Evolutionary conservation across 2,888 invertebrate genomes (phyloP).

Genomic region (Hanleya hanleyi): DNA sequence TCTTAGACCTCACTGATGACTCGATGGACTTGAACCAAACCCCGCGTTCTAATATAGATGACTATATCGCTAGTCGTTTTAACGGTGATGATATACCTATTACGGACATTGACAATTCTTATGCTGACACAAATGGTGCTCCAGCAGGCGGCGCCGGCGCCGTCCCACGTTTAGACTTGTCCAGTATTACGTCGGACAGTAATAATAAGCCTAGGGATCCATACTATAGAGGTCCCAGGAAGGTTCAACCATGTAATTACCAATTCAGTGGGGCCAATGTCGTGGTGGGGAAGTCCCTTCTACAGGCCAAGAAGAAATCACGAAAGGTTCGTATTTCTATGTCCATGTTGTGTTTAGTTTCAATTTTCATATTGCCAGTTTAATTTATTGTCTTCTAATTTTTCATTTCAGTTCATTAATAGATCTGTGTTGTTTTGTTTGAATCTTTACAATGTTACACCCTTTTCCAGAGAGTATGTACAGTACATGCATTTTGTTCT

Average conservation of each 20-base stretch:
- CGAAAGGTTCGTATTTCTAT: slow-evolving; percentile 45
- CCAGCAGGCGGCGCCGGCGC: slow-evolving; percentile 32
- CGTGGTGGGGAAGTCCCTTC: slow-evolving; percentile 46
- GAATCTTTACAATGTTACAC: too few species aligned
- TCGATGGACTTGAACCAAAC: background rate
- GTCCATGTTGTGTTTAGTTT: too few species aligned
- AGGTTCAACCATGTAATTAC: slow-evolving; percentile 54
- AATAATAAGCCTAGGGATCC: slow-evolving; percentile 17
- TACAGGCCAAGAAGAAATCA: slow-evolving; percentile 46
- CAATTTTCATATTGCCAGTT: too few species aligned
- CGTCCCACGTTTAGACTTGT: slow-evolving; percentile 51
- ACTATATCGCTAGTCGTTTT: slow-evolving; percentile 9
- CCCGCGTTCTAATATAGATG: background rate
- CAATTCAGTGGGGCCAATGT: slow-evolving; percentile 63
- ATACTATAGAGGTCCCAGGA: slow-evolving; percentile 36
- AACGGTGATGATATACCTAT: slow-evolving; percentile 39
- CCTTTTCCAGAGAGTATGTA: too few species aligned
- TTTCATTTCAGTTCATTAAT: too few species aligned
- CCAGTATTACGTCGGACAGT: slow-evolving; percentile 43
- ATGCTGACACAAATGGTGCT: background rate
- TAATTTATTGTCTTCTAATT: too few species aligned
- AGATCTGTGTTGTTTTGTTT: too few species aligned
- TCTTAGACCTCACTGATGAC: background rate
- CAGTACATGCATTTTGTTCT: too few species aligned
- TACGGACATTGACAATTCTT: slow-evolving; percentile 53